These are phyloP conservation scores for Spea bombifrons DNA, from an alignment of 2,113 vertebrate genomes.

Conservation along the genomic window DNA sequence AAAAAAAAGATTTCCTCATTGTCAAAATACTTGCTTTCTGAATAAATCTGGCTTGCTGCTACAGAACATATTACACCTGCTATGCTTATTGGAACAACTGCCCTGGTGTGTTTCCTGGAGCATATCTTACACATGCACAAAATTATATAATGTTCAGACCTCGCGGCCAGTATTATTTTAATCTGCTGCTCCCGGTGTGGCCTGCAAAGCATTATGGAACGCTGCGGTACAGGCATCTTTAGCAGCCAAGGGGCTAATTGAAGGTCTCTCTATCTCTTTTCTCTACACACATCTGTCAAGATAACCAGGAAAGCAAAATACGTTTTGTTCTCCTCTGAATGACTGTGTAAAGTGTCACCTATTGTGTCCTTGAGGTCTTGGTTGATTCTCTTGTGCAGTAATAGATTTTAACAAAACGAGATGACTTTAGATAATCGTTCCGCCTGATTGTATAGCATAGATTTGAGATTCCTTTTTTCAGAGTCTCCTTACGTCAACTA, in stretches of 20 bases:
- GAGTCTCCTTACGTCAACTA: neutral
- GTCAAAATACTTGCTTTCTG: neutral
- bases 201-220: constrained; percentile 39
- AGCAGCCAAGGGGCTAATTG: constrained; percentile 45
- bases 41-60: neutral
- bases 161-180: constrained; percentile 39
- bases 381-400: constrained; percentile 32
- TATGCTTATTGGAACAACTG: neutral
- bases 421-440: constrained; percentile 43
- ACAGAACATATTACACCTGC: neutral
- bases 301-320: constrained; percentile 43
- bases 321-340: constrained; percentile 44
- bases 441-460: constrained; percentile 22
- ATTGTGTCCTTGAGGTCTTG: constrained; percentile 42
- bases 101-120: constrained; percentile 8
- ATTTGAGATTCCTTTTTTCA: constrained; percentile 17
- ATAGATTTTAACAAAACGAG: constrained; percentile 41
- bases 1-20: too few relatives aligned
- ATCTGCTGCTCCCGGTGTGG: constrained; percentile 40
- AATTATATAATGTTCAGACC: constrained; percentile 24
- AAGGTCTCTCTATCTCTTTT: constrained; percentile 43
- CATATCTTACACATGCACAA: constrained; percentile 23
- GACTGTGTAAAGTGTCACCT: constrained; percentile 45
- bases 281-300: constrained; percentile 35
- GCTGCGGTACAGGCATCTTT: constrained; percentile 32